A percentile compares a stretch with the other conserved stretches of the same genome.
Conservation (phyloP, 1,140 invertebrate species). For the Liolophura sinensis region DNA sequence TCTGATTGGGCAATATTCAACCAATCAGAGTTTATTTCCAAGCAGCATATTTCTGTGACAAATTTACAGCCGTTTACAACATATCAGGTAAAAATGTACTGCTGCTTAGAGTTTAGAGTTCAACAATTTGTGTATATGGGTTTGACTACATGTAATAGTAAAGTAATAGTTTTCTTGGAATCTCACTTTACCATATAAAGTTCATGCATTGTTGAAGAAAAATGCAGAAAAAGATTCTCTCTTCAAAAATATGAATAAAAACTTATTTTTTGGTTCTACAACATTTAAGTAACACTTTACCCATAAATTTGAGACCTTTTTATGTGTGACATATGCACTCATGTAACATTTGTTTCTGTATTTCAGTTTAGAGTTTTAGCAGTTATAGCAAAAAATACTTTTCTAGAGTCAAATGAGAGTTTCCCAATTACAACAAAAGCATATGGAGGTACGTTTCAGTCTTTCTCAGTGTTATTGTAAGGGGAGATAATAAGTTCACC, state of each 20-base stretch:
- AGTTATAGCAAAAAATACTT: conserved; percentile 70
- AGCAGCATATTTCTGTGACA: conserved; percentile 72
- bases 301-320: too few species aligned
- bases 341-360: conserved; percentile 16
- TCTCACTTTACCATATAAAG: too few species aligned
- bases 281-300: too few species aligned
- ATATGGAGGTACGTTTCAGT: conserved; percentile 60
- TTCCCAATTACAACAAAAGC: conserved; percentile 76
- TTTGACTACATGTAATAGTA: too few species aligned
- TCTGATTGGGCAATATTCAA: conserved; percentile 76
- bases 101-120: too few species aligned
- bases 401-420: conserved; percentile 78
- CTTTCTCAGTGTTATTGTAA: conserved; percentile 74
- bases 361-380: conserved; percentile 78
- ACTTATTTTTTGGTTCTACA: too few species aligned
- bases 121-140: too few species aligned
- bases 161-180: too few species aligned
- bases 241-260: too few species aligned
- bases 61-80: conserved; percentile 84
- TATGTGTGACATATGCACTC: conserved; percentile 4
- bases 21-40: conserved; percentile 66
- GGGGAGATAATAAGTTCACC: conserved; percentile 22
- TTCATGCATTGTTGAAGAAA: conserved; percentile 7
- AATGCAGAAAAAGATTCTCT: conserved; percentile 4
- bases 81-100: conserved; percentile 71